Base-by-base conservation (phyloP, 2,113 vertebrate species). In the Tupaia chinensis region DNA sequence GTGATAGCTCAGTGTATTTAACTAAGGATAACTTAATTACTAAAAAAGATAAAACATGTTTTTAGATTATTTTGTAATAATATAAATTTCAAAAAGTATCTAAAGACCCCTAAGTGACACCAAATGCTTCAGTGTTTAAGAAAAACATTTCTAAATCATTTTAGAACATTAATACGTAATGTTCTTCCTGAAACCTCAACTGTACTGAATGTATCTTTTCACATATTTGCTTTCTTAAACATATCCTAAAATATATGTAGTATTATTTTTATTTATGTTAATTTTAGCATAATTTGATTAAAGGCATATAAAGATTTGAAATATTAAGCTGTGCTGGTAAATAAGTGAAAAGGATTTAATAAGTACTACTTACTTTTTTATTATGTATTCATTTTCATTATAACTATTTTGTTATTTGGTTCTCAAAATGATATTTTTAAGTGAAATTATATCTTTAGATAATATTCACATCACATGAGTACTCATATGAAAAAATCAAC, bases 101-200 rank as follows among this genome's bases (percentile, higher is more conserved):
- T 68, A 34, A 82, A 34, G 90, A 95, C 94, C 94, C 84, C 95
- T 98, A 98, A 96, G 89, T 97, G 94, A 97, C 80, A 97, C 93
- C 93, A 90, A 53, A n/a, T 96, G 63, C 58, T 97, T 96, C 97
- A 95, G 82, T 93, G 23, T 91, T 97, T 56, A 70, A 81, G 15
- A 32, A 56, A 27, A 85, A 66, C 29, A 65, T 23, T 29, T 76
- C 19, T 17, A 82, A 78, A 53, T 29, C 15, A 74, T 87, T 78
- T 54, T 61, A 61, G 29, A 83, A 89, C 77, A 82, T 34, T 60
- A 65, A 77, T 3, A 68, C 6, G 25, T 23, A 83, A 23, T 5
- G 4, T 44, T 93, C 19, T 88, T 58, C 16, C 2, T 79, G 9
- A 58, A 29, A n/a, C 44, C 7, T 27, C 4, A n/a, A 34, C 1